Conservation (phyloP, 2,888 invertebrate species). For the Alentia gelatinosa region DNA sequence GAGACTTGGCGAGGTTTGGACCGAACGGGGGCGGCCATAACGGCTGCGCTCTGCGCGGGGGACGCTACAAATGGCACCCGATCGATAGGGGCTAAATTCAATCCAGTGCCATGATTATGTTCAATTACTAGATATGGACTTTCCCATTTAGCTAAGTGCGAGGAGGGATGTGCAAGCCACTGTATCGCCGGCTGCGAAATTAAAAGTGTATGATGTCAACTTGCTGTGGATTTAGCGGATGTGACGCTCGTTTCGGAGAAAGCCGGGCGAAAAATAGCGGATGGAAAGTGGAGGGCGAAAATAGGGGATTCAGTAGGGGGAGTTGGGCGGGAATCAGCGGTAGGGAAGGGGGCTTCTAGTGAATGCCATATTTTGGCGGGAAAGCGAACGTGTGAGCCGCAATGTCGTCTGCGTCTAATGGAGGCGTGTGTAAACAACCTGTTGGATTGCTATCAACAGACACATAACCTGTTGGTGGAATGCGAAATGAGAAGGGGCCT, state of each 20-base stretch:
- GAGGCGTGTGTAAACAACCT: slow-evolving; percentile 28
- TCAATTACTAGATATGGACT: slow-evolving; percentile 40
- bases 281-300: neutral
- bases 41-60: too few relatives aligned
- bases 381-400: neutral
- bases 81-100: slow-evolving; percentile 3
- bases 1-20: slow-evolving; percentile 42
- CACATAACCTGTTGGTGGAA: slow-evolving; percentile 42
- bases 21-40: neutral
- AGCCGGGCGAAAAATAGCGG: neutral
- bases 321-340: neutral
- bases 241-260: neutral
- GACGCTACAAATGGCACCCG: slow-evolving; percentile 21
- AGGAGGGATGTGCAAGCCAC: neutral
- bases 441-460: slow-evolving; percentile 43
- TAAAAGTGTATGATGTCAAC: slow-evolving; percentile 9
- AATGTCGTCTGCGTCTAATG: slow-evolving; percentile 14
- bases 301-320: neutral
- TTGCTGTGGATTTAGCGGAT: neutral
- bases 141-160: slow-evolving; percentile 13
- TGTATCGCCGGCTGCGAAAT: neutral
- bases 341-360: neutral
- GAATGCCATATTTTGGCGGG: neutral
- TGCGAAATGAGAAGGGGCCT: neutral
- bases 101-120: slow-evolving; percentile 3